A percentile compares a stretch with the other conserved stretches of the same genome.
Evolutionary conservation across 2,113 vertebrate species (phyloP).

Genomic region (Stomatorhinus ivindoensis): DNA sequence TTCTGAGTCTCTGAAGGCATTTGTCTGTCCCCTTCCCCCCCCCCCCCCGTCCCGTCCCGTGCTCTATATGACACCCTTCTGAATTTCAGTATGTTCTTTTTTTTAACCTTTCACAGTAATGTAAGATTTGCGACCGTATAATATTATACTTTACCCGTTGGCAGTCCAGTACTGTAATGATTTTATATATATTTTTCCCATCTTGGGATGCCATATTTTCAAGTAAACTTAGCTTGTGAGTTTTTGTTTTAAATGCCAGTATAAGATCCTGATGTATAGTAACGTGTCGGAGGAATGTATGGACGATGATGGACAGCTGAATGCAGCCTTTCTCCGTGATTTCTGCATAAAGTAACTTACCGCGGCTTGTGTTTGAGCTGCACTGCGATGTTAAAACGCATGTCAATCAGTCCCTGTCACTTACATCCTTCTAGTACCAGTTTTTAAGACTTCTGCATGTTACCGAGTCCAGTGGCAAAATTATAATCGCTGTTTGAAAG

Average conservation of each 20-base stretch:
- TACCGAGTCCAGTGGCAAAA: constrained; percentile 34
- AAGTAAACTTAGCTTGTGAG: constrained; percentile 44
- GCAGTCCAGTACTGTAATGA: background rate
- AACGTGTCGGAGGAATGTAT: constrained; percentile 54
- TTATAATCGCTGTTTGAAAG: constrained; percentile 28
- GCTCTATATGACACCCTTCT: too few species aligned
- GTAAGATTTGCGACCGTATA: background rate
- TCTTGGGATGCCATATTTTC: constrained; percentile 38
- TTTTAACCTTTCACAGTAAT: background rate
- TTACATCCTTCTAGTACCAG: constrained; percentile 39
- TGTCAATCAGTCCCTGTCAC: constrained; percentile 57
- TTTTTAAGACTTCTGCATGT: constrained; percentile 66
- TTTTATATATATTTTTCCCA: background rate
- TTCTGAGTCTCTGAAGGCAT: background rate
- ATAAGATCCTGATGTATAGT: constrained; percentile 54
- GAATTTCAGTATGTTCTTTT: background rate
- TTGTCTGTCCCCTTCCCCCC: background rate
- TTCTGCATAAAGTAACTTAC: constrained; percentile 37
- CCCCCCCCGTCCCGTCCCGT: too few species aligned
- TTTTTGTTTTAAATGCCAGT: constrained; percentile 54
- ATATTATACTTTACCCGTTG: background rate
- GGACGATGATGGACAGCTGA: constrained; percentile 36
- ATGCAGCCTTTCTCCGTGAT: constrained; percentile 52
- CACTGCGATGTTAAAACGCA: constrained; percentile 59
- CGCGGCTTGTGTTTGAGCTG: constrained; percentile 36